phyloP scores from a whole-genome alignment of 2,797 vertebrate genomes.

The Catostomus latipinnis region DNA sequence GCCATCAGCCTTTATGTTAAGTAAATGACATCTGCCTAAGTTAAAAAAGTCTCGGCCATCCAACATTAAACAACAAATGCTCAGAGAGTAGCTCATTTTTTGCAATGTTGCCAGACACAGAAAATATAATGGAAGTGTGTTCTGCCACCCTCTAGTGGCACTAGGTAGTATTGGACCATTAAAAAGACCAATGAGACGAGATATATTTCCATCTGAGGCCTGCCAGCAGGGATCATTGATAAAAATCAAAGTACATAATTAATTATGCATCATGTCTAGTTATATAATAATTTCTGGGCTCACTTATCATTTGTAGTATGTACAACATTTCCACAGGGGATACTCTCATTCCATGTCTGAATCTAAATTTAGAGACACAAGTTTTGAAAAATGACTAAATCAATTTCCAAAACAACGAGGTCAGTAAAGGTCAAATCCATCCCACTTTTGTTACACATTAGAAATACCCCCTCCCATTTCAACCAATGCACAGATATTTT shows the following conservation, averaged over 20 bases:
- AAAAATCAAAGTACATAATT: conserved; percentile 40
- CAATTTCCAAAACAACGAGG: conserved; percentile 6
- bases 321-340: conserved; percentile 10
- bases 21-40: conserved; percentile 46
- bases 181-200: conserved; percentile 30
- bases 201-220: conserved; percentile 28
- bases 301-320: conserved; percentile 15
- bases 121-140: conserved; percentile 65
- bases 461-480: conserved; percentile 12
- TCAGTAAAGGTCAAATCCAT: conserved; percentile 16
- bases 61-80: conserved; percentile 24
- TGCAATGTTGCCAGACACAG: conserved; percentile 48
- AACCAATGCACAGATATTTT: conserved; percentile 10
- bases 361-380: not conserved
- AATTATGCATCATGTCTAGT: conserved; percentile 45
- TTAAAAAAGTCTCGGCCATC: no score
- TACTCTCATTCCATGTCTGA: not conserved
- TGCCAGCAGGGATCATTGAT: conserved; percentile 42
- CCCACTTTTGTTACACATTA: conserved; percentile 36
- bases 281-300: conserved; percentile 31
- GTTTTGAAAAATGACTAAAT: conserved; percentile 10
- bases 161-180: conserved; percentile 41
- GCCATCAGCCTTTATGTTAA: conserved; percentile 46
- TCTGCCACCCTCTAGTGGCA: conserved; percentile 78
- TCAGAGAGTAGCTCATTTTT: conserved; percentile 27